A percentile compares a stretch with the other conserved stretches of the same genome.
phyloP scores from a whole-genome alignment of 1,140 invertebrate genomes.

The Helicoverpa armigera region DNA sequence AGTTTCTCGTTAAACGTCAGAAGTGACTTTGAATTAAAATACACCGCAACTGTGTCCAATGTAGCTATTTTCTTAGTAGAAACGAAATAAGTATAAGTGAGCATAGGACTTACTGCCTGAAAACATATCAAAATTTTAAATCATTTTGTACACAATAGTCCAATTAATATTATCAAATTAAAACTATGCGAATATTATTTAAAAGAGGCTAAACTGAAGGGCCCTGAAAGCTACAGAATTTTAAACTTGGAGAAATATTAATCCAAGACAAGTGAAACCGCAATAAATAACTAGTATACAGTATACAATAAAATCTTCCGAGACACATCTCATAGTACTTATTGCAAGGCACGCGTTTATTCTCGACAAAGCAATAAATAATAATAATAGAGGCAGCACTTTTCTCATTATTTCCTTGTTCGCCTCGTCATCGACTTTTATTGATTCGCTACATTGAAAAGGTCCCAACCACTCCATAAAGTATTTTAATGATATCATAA shows the following conservation, averaged over 20 bases:
- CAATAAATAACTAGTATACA: background rate
- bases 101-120: too few relatives aligned
- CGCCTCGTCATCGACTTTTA: conserved; percentile 37
- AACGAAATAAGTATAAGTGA: too few relatives aligned
- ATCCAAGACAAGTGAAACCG: background rate
- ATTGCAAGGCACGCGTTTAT: background rate
- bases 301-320: background rate
- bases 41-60: background rate
- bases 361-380: background rate
- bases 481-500: conserved; percentile 33
- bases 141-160: too few relatives aligned
- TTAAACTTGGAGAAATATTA: too few relatives aligned
- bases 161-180: too few relatives aligned
- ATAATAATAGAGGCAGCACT: background rate
- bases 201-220: too few relatives aligned
- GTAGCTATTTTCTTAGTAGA: background rate
- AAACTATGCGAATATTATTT: too few relatives aligned
- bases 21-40: conserved; percentile 29
- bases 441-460: conserved; percentile 46
- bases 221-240: too few relatives aligned
- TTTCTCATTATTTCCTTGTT: conserved; percentile 10
- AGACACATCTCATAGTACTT: background rate
- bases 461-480: conserved; percentile 19
- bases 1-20: conserved; percentile 16
- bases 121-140: too few relatives aligned